These are phyloP conservation scores for Pipistrellus pipistrellus DNA, from an alignment of 2,797 vertebrate genomes.

Conservation along the genomic window DNA sequence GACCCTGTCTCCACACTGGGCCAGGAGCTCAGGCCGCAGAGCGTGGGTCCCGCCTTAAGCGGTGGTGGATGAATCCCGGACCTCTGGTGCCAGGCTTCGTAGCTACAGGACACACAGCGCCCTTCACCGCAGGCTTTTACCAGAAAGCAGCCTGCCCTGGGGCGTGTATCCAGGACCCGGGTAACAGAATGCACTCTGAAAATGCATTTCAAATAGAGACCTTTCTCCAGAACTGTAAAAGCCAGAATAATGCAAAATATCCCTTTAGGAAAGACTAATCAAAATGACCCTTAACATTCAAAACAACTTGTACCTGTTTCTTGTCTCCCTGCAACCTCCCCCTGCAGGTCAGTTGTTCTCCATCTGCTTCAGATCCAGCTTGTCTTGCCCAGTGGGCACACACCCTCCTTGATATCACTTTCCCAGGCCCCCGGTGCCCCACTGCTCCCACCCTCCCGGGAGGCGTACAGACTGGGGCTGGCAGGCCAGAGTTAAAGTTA, in stretches of 20 bases:
- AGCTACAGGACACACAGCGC: slow-evolving; percentile 64
- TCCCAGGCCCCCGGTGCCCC: slow-evolving; percentile 86
- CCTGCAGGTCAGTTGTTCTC: slow-evolving; percentile 87
- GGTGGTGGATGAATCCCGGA: neutral
- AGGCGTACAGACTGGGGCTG: slow-evolving; percentile 74
- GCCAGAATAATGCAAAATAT: slow-evolving; percentile 88
- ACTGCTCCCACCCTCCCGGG: slow-evolving; percentile 67
- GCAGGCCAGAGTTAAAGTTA: too few relatives aligned
- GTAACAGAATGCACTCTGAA: slow-evolving; percentile 87
- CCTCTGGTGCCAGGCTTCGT: slow-evolving; percentile 52
- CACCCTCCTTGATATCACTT: slow-evolving; percentile 85
- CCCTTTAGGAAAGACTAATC: slow-evolving; percentile 86
- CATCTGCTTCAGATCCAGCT: slow-evolving; percentile 90
- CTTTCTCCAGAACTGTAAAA: slow-evolving; percentile 87
- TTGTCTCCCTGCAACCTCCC: neutral
- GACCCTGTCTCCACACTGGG: slow-evolving; percentile 78
- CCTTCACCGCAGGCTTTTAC: slow-evolving; percentile 80
- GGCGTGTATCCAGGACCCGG: slow-evolving; percentile 78
- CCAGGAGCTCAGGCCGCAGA: neutral
- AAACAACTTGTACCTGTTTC: slow-evolving; percentile 78
- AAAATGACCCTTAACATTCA: slow-evolving; percentile 85
- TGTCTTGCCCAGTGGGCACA: slow-evolving; percentile 86
- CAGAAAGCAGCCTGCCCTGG: slow-evolving; percentile 83
- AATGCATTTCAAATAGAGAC: slow-evolving; percentile 87
- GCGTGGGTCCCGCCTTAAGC: neutral